Percentiles rank a stretch among this genome's conserved stretches.
These are phyloP conservation scores for Mobula birostris DNA, from an alignment of 2,113 vertebrate genomes.

Conservation along the genomic window DNA sequence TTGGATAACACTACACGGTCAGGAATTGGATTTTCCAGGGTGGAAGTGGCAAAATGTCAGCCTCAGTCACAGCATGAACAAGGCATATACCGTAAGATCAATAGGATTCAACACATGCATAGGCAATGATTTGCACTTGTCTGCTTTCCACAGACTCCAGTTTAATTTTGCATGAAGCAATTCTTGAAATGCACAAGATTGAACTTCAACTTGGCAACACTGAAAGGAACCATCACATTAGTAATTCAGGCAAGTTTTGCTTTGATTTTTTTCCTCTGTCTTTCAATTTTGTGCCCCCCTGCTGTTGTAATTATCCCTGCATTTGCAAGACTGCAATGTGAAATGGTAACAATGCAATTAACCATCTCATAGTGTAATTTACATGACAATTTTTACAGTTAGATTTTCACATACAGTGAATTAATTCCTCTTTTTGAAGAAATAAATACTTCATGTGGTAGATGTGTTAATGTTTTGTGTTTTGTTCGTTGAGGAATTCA, in stretches of 20 bases:
- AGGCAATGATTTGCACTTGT: not conserved
- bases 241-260: slow-evolving; percentile 26
- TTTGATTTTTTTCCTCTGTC: not conserved
- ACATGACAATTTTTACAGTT: slow-evolving; percentile 19
- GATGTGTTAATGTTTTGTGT: not conserved
- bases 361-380: slow-evolving; percentile 24
- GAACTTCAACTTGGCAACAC: not conserved
- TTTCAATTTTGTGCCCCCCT: slow-evolving; percentile 18
- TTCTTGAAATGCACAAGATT: not conserved
- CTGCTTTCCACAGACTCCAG: not conserved
- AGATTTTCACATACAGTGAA: not conserved
- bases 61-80: not conserved
- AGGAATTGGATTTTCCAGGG: not conserved
- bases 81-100: too few relatives aligned
- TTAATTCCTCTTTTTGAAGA: not conserved
- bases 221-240: not conserved
- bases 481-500: not conserved
- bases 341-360: slow-evolving; percentile 27
- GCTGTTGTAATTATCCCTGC: slow-evolving; percentile 20
- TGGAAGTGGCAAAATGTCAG: not conserved
- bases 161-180: not conserved
- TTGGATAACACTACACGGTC: not conserved
- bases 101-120: not conserved
- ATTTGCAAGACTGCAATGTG: not conserved
- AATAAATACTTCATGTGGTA: not conserved